Evolutionary conservation across 2,797 vertebrate species (phyloP), one percentile per base, ranked within the genome.

Genomic region (Crenuchus spilurus): DNA sequence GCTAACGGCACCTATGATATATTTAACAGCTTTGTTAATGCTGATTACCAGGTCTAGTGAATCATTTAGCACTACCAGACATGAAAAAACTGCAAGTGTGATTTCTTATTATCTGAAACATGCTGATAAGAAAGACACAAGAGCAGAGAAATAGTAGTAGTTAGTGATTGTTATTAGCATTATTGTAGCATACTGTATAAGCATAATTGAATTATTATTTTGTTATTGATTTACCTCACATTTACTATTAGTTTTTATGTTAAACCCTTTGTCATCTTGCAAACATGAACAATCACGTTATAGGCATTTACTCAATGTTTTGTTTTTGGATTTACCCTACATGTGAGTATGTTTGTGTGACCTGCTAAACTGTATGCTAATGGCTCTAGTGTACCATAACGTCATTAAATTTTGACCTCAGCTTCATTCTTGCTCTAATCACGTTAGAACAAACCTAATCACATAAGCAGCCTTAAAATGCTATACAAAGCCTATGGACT

Each of bases 391-490:
- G 14, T 64, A 11, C 44, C 18, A 35, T 18, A 44, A 58, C 22
- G 16, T 31, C 18, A 11, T 64, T 18, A 48, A 28, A 48, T 31
- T 58, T 60, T 83, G 77, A 84, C 82, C 83, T 88, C 74, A 68
- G 54, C 72, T 80, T 54, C 33, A 20, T 64, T 66, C 79, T 81
- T 70, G 52, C 63, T 70, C 48, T 87, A 85, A 87, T 84, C 63
- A 1, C 37, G 61, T 87, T 84, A 84, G 58, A 3, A n/a, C 79
- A 71, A 81, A 75, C 52, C 76, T 80, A 84, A 89, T 86, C 82
- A 61, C 82, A 82, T 74, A 74, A 80, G 70, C 75, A 78, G 79
- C 54, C 54, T 28, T 60, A 48, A 16, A 44, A 67, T 65, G 75
- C 39, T 61, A 31, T 16, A 33, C 16, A 66, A 79, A 74, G 24